Base-by-base conservation (phyloP, 2,797 vertebrate species). In the Tapera naevia region DNA sequence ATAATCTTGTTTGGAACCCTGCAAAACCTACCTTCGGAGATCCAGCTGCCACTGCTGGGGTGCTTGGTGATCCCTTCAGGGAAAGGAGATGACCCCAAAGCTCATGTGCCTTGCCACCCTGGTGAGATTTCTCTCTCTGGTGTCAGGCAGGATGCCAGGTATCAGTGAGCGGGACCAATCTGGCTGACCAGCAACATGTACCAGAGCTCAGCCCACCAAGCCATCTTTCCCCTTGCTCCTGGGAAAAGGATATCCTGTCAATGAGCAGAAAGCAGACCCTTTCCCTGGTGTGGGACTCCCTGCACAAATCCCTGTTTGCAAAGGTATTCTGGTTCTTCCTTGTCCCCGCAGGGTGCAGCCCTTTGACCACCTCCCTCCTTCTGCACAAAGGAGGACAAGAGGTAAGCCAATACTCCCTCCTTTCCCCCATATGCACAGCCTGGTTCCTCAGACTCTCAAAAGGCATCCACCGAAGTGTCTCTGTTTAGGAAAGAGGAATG, bases 101-200 rank as follows among this genome's bases (percentile, higher is more conserved):
- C 6, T 66, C 43, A 19, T 0, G 1, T 58, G n/a, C 19, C 13
- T n/a, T 50, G 33, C 41, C 56, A 73, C 18, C 19, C 10, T 67
- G 46, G 41, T 0, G 5, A 56, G 23, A 66, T 46, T 70, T 54
- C 64, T 76, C 4, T 13, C 21, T 13, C 27, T 50, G 21, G 12
- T 91, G 25, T 37, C 17, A 11, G 33, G 50, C 0, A 0, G 37
- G 69, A 57, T 83, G 71, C 11, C 0, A 0, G 24, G 33, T 66
- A 12, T 32, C 64, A 70, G 57, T 11, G 30, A 53, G 7, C 45
- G 91, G 61, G 48, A 66, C 5, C 14, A 35, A 22, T 12, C 27
- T 79, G 50, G 23, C 35, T 64, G 50, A n/a, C 22, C 17, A 45
- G 61, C 41, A 80, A 13, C 50, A 17, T 8, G 28, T 48, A 19